Evolutionary conservation across 1,140 invertebrate genomes (phyloP), one percentile per base, ranked within the genome.

Genomic region (Dreissena rostriformis): DNA sequence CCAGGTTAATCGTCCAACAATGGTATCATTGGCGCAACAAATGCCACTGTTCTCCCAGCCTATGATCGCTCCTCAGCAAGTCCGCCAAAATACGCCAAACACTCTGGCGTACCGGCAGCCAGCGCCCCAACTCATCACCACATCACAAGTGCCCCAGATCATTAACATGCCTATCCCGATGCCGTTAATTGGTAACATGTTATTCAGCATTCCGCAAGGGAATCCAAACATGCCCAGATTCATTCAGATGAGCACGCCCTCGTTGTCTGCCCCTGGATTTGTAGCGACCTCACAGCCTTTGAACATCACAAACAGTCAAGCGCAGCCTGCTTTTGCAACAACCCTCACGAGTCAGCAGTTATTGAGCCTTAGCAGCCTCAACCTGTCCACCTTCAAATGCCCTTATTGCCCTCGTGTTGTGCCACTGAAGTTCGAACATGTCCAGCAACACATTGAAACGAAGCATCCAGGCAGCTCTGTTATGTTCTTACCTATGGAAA

Each of bases 401-500:
- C 82, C 82, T 0, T 84, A 84, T 75, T 84, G 82, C 63, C 82
- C 82, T 5, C 76, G 70, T n/a, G 24, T 84, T 29, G 70, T 66
- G 26, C 82, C 82, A 19, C 55, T 84, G 19, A 70, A 66, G 26
- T 51, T 84, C 63, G 82, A 53, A 14, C 67, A 84, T 52, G 82
- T 84, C 11, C 82, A 84, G 53, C 61, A 22, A 8, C 82, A 84
- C 53, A 84, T 84, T 52, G 73, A 84, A 65, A 77, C 51, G 11
- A 26, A 71, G 17, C 82, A 84, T 51, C 82, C 82, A 11, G 82
- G 82, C 2, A 77, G 73, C 24, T 70, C 73, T 5, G 63, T 84
- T 15, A 51, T 84, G 11, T 84, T 84, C 28, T 65, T 77, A n/a
- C 74, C 65, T 6, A 28, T 72, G 67, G 82, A 84, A 26, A 61